Conservation (phyloP, 2,113 vertebrate genomes). For the Aix galericulata region DNA sequence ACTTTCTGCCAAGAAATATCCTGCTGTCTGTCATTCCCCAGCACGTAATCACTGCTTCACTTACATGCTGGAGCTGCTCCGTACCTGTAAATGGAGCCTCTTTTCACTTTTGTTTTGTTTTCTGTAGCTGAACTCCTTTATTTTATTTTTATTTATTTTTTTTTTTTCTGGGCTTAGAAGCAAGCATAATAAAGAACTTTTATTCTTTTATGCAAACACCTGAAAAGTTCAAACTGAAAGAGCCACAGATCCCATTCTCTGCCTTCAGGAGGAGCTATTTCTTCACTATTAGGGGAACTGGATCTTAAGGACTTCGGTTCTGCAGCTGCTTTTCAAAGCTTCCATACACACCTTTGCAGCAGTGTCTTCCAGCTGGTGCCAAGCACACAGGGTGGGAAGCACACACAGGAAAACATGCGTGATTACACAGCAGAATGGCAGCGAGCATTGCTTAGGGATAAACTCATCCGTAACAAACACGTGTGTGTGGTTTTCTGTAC, state of each 20-base stretch:
- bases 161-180: not conserved
- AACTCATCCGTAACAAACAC: not conserved
- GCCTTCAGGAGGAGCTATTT: conserved; percentile 53
- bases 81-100: not conserved
- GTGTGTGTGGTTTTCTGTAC: not conserved
- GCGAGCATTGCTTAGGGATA: not conserved
- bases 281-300: not conserved
- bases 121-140: not conserved
- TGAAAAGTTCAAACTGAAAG: not conserved
- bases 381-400: not conserved
- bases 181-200: not conserved
- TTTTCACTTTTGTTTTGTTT: not conserved
- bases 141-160: not conserved
- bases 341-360: not conserved
- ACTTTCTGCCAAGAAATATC: not conserved
- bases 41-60: not conserved
- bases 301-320: not conserved
- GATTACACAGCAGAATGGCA: not conserved
- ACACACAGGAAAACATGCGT: not conserved
- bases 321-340: not conserved
- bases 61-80: not conserved
- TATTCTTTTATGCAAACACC: not conserved
- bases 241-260: not conserved
- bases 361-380: not conserved
- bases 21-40: not conserved